These are phyloP conservation scores for Perognathus longimembris DNA, from an alignment of 2,113 vertebrate genomes.

Conservation along the genomic window DNA sequence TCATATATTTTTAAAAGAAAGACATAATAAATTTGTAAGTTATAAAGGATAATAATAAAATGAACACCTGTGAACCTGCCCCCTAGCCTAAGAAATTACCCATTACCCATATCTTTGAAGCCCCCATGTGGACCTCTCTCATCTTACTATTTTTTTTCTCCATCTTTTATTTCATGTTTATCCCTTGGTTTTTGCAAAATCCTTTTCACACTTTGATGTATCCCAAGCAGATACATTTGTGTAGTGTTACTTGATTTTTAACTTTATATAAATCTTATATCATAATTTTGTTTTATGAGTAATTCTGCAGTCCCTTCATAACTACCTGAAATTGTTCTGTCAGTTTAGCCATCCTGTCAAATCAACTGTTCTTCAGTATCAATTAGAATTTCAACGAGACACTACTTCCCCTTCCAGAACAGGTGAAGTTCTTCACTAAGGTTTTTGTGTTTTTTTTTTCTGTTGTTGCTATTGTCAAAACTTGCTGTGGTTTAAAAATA, in stretches of 20 bases:
- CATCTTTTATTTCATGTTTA: not conserved
- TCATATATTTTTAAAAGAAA: constrained; percentile 61
- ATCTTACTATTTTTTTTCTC: constrained; percentile 13
- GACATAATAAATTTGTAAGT: constrained; percentile 62
- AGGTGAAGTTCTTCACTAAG: constrained; percentile 1
- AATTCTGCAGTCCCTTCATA: constrained; percentile 50
- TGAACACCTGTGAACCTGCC: constrained; percentile 62
- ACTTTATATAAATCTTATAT: constrained; percentile 7
- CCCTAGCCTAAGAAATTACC: constrained; percentile 37
- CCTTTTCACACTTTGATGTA: not conserved
- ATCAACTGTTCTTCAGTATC: not conserved
- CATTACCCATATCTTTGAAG: constrained; percentile 64
- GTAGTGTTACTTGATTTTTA: constrained; percentile 25
- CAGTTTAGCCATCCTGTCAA: constrained; percentile 39
- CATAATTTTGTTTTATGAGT: constrained; percentile 31
- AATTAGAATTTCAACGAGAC: not conserved
- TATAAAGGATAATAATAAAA: constrained; percentile 69
- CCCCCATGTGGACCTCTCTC: constrained; percentile 42
- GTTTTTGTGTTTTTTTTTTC: constrained; percentile 46
- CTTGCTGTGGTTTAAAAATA: constrained; percentile 56
- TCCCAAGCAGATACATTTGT: not conserved
- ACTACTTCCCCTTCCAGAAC: not conserved
- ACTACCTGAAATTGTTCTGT: constrained; percentile 50
- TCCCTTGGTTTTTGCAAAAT: not conserved
- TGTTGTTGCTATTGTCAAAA: constrained; percentile 50